Evolutionary conservation across 2,888 invertebrate genomes (phyloP), one percentile per base, ranked within the genome.

Genomic region (Ectemnius lituratus): DNA sequence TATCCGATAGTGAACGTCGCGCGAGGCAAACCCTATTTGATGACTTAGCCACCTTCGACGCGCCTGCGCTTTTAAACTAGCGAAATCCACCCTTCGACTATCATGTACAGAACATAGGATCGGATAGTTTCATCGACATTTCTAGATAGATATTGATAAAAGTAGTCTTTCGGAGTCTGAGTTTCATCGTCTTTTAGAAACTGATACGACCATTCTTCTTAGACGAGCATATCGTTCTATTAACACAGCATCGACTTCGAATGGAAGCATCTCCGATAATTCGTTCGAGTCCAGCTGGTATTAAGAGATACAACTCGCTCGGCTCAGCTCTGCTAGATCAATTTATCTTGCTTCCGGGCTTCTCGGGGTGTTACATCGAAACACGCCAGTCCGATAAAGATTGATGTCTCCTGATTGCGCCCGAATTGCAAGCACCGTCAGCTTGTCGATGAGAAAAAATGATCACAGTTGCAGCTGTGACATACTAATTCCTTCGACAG

Each of bases 341-440:
- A 52, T 52, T 52, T 52, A 52, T 52, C 52, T 52, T 52, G 52
- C 16, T 52, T 16, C 16, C 52, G 52, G 14, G 52, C n/a, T 4
- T 52, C 16, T 52, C 52, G 1, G 4, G 52, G 52, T 16, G 14
- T 16, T 16, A 52, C 52, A 52, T 52, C 52, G 52, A 16, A 52
- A 52, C 52, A 52, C 11, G 52, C 5, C 2, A 16, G 8, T 1
- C 16, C 52, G 52, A 52, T 52, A 52, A 16, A 52, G 52, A 52
- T 52, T 52, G 16, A 52, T 52, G 52, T 16, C 52, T 13, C n/a
- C 52, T 52, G 52, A 52, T 52, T 52, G 16, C 52, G 1, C 52
- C 13, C 8, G 16, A 52, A 52, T 52, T 14, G 4, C 52, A 4
- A 52, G 13, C n/a, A 4, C 37, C 37, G 52, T 4, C 49, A 2